A percentile compares a stretch with the other conserved stretches of the same genome.
Evolutionary conservation across 1,140 invertebrate genomes (phyloP).

Genomic region (Schlechtendalia chinensis): DNA sequence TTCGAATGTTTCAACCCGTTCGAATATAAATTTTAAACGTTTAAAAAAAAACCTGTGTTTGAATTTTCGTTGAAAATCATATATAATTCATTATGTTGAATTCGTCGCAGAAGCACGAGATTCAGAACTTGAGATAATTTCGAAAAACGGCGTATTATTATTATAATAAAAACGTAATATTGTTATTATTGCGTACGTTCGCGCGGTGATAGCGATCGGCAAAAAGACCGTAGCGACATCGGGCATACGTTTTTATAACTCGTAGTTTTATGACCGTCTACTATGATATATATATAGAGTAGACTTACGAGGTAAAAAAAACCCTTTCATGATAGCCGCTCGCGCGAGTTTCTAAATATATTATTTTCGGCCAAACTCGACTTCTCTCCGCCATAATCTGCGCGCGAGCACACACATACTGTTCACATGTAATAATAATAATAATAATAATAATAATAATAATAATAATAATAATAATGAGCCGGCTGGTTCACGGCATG

Average conservation of each 20-base stretch:
- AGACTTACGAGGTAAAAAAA: not conserved
- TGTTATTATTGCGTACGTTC: constrained; percentile 11
- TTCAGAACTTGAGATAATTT: no score
- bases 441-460: constrained; percentile 23
- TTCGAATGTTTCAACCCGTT: no score
- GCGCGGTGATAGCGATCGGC: constrained; percentile 25
- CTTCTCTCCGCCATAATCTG: not conserved
- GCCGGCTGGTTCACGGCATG: constrained; percentile 4
- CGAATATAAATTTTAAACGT: no score
- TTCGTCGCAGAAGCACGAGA: no score
- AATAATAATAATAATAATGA: constrained; percentile 24
- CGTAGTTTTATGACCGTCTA: constrained; percentile 12
- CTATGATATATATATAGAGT: not conserved
- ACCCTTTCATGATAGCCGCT: constrained; percentile 19
- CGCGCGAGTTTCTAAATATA: constrained; percentile 10
- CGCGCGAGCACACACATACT: no score
- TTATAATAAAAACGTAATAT: not conserved
- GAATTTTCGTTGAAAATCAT: no score
- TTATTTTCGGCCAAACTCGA: constrained; percentile 18
- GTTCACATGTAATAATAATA: not conserved
- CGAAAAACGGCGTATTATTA: not conserved
- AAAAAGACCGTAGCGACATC: not conserved
- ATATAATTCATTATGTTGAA: no score
- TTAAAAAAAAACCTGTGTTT: no score
- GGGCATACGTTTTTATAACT: not conserved